phyloP scores from a whole-genome alignment of 30 jellyfish, hydroid and myxozoan species.

The Cassiopea andromeda region DNA sequence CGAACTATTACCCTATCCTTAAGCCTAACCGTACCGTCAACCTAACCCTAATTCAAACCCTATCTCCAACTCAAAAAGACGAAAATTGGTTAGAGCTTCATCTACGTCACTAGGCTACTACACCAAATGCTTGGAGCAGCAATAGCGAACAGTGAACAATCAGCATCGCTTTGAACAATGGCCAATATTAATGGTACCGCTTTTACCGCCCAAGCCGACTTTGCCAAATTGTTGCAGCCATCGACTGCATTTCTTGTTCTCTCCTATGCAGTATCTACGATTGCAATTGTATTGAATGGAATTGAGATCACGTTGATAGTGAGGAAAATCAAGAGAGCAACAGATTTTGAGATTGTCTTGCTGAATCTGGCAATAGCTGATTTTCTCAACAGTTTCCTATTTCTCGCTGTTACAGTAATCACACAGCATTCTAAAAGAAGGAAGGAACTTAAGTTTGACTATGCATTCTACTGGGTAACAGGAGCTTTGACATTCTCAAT shows the following conservation, averaged over 20 bases:
- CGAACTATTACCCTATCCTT: too few species aligned
- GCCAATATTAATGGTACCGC: not conserved
- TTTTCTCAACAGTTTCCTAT: conserved; percentile 1
- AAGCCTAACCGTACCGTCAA: too few species aligned
- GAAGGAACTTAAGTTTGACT: not conserved
- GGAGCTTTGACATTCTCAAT: not conserved
- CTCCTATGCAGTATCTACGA: not conserved
- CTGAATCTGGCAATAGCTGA: conserved; percentile 53
- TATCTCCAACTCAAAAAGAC: too few species aligned
- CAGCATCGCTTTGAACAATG: not conserved
- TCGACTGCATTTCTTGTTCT: not conserved
- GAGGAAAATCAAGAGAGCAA: conserved; percentile 2
- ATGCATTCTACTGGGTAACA: not conserved
- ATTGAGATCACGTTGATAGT: conserved; percentile 8
- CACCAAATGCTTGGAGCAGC: too few species aligned
- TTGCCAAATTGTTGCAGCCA: not conserved
- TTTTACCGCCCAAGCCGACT: not conserved
- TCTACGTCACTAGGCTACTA: too few species aligned
- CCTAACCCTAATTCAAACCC: too few species aligned
- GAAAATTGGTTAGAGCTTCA: too few species aligned
- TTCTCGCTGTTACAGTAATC: not conserved
- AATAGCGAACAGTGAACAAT: too few species aligned
- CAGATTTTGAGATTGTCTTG: conserved; percentile 46
- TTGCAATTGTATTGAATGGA: conserved; percentile 23
- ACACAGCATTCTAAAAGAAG: not conserved